A percentile compares a stretch with the other conserved stretches of the same genome.
These are phyloP conservation scores for Pachycephala philippinensis DNA, from an alignment of 2,113 vertebrate genomes.

Conservation along the genomic window DNA sequence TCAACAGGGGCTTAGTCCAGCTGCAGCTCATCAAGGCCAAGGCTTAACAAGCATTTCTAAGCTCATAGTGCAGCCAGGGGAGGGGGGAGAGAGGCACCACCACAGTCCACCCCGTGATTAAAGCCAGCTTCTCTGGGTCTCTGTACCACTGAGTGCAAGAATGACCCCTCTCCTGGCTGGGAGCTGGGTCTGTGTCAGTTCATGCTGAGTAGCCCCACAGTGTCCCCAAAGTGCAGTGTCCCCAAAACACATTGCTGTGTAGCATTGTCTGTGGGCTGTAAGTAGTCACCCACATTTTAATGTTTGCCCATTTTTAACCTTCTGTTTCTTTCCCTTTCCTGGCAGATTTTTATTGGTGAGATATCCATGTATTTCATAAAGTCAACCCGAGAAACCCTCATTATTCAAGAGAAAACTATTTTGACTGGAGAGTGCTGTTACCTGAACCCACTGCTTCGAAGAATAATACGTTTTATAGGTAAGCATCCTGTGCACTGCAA, in stretches of 20 bases:
- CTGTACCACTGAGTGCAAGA: not conserved
- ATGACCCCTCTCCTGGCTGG: not conserved
- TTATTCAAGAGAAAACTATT: slow-evolving; percentile 95
- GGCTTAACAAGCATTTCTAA: not conserved
- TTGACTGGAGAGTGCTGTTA: slow-evolving; percentile 98
- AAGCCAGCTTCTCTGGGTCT: not conserved
- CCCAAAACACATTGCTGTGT: not conserved
- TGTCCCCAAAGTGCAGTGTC: not conserved
- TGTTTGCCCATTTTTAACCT: not conserved
- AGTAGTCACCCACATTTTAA: not conserved
- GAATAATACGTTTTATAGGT: slow-evolving; percentile 96
- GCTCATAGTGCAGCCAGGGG: too few species aligned
- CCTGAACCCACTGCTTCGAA: slow-evolving; percentile 92
- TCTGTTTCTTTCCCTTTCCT: not conserved
- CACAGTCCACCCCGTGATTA: not conserved
- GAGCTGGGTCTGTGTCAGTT: not conserved
- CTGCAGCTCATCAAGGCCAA: not conserved
- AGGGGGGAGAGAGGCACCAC: not conserved
- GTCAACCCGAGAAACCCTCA: slow-evolving; percentile 88
- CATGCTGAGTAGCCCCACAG: not conserved
- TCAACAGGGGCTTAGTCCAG: not conserved
- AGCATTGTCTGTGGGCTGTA: not conserved
- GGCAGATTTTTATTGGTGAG: slow-evolving; percentile 95
- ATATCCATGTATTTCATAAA: slow-evolving; percentile 98
- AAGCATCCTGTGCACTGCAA: slow-evolving; percentile 26